These are phyloP conservation scores for Coryphaenoides rupestris DNA, from an alignment of 2,113 vertebrate species.

Conservation along the genomic window DNA sequence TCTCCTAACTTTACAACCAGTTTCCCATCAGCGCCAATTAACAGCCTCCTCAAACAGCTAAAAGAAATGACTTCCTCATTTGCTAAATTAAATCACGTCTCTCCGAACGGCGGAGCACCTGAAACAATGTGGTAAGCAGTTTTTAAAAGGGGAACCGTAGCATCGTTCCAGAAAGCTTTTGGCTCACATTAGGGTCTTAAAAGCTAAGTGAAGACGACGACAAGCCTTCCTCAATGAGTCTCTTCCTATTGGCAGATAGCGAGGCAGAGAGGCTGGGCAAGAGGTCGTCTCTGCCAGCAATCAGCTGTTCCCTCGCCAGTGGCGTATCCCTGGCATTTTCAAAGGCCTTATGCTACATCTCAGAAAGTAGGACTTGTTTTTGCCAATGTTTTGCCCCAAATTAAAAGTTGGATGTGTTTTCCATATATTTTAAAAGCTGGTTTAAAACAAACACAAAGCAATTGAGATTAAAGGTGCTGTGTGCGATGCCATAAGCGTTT, in stretches of 20 bases:
- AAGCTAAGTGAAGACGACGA: conserved; percentile 48
- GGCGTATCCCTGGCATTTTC: not conserved
- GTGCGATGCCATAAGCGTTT: too few relatives aligned
- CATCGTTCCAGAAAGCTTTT: conserved; percentile 29
- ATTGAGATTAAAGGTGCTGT: too few relatives aligned
- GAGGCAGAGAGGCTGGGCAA: conserved; percentile 24
- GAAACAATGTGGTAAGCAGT: conserved; percentile 18
- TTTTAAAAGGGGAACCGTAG: conserved; percentile 3
- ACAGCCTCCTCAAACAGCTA: too few relatives aligned
- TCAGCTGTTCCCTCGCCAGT: conserved; percentile 19
- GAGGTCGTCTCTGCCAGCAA: conserved; percentile 41
- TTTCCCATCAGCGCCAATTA: too few relatives aligned
- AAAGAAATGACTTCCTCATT: too few relatives aligned
- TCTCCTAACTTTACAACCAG: too few relatives aligned
- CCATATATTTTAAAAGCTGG: too few relatives aligned
- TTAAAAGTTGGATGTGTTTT: too few relatives aligned
- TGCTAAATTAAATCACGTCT: conserved; percentile 1
- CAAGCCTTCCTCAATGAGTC: conserved; percentile 32
- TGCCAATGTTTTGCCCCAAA: too few relatives aligned
- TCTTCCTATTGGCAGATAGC: conserved; percentile 58
- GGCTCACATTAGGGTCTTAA: conserved; percentile 27
- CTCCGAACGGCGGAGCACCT: not conserved
- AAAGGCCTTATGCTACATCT: conserved; percentile 12
- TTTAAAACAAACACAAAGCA: too few relatives aligned
- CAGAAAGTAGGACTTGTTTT: not conserved